Evolutionary conservation across 2,113 vertebrate species (phyloP), one percentile per base, ranked within the genome.

Genomic region (Oncorhynchus gorbuscha): DNA sequence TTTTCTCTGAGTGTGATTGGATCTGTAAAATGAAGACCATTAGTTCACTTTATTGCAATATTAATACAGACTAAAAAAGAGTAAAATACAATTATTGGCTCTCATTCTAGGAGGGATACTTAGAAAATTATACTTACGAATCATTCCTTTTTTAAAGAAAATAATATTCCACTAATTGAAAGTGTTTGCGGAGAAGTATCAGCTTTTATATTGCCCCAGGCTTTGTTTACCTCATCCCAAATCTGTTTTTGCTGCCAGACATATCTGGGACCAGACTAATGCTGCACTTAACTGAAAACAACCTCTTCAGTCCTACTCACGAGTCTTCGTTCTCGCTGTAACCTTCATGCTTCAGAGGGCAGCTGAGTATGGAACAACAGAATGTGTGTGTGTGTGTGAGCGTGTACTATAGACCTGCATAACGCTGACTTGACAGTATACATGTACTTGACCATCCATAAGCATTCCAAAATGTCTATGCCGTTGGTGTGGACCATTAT

Each of bases 11-110:
- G n/a, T n/a, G 3, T 24, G 65, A 16, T 51, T 55, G 78, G 71
- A 72, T 39, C 74, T 22, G 28, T 18, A 1, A 26, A 71, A 30
- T 72, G 49, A 80, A 68, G 75, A 32, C 67, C 26, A 71, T 83
- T 74, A 73, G 55, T 69, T 22, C 13, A 45, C 71, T 65, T 69
- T 9, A 49, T 65, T 39, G 73, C 48, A 61, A n/a, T 24, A 28
- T 62, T 61, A 12, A 73, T 65, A 28, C 4, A 20, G 28, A 8
- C 9, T 35, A 72, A 72, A 74, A 74, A 62, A 12, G 24, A 8
- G 4, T 35, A 69, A 72, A 73, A 62, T 5, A 18, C 18, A 70
- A 48, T 49, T n/a, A n/a, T 71, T 22, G 5, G 20, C 20, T 24
- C 13, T 65, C 12, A 30, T 72, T 18, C 14, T 65, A 18, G 3